Evolutionary conservation across 2,113 vertebrate species (phyloP).

Genomic region (Catagonus wagneri): DNA sequence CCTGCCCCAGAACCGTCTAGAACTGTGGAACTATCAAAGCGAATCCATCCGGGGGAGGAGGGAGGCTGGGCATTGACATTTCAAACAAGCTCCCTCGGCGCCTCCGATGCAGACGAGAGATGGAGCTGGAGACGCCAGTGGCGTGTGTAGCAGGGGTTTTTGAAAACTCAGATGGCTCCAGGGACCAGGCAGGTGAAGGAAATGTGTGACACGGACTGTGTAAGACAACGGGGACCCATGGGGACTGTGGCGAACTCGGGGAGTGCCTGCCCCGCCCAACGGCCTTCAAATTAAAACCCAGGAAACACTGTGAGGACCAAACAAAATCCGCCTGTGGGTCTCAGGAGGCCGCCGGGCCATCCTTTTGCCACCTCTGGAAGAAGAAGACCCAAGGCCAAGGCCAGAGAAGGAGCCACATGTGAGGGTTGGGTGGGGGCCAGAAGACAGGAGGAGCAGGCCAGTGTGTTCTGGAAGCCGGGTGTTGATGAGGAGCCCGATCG

Average conservation of each 20-base stretch:
- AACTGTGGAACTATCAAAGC: neutral
- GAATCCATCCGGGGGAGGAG: neutral
- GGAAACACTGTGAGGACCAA: constrained; percentile 78
- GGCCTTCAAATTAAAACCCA: constrained; percentile 65
- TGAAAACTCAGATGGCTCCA: constrained; percentile 55
- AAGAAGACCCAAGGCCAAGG: constrained; percentile 1
- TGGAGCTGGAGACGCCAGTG: neutral
- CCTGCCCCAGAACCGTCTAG: neutral
- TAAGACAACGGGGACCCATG: constrained; percentile 45
- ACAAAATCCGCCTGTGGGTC: constrained; percentile 72
- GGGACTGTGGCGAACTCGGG: constrained; percentile 80
- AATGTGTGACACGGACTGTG: constrained; percentile 43
- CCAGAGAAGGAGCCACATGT: neutral
- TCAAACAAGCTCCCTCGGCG: neutral
- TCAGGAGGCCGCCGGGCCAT: constrained; percentile 2
- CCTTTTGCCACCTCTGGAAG: constrained; percentile 70
- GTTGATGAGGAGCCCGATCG: neutral
- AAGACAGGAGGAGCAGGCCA: neutral
- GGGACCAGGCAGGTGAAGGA: constrained; percentile 69
- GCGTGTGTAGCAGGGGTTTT: neutral
- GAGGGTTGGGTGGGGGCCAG: constrained; percentile 30
- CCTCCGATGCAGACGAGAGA: fast-evolving
- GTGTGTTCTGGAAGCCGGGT: neutral
- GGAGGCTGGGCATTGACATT: neutral
- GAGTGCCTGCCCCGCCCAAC: constrained; percentile 59